These are phyloP conservation scores for Eucidaris tribuloides DNA, from an alignment of 35 echinoderm and acorn worm species.

Conservation along the genomic window DNA sequence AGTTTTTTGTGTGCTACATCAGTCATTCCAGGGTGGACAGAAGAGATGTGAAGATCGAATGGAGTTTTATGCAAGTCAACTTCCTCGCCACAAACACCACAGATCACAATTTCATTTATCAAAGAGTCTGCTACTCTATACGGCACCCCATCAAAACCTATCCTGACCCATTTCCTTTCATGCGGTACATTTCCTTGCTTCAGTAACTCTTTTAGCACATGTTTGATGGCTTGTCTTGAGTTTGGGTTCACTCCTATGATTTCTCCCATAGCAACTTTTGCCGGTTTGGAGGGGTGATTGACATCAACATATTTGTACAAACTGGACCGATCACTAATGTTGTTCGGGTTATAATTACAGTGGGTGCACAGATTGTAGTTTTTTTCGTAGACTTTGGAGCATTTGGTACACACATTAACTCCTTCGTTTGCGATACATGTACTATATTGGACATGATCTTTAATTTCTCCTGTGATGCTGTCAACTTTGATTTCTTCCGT, in stretches of 20 bases:
- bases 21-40: background rate
- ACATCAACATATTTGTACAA: background rate
- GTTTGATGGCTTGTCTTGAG: background rate
- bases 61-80: background rate
- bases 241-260: background rate
- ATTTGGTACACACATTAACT: background rate
- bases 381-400: background rate
- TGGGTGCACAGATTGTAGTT: background rate
- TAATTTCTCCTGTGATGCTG: constrained; percentile 14
- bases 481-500: background rate
- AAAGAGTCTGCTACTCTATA: background rate
- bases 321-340: background rate
- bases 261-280: background rate
- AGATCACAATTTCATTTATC: background rate
- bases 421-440: constrained; percentile 1
- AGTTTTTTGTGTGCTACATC: background rate
- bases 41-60: background rate
- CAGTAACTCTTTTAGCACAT: background rate
- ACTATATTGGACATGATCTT: constrained; percentile 21
- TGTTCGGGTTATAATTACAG: background rate
- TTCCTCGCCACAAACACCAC: background rate
- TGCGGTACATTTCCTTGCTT: background rate
- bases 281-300: background rate
- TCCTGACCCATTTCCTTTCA: constrained; percentile 8
- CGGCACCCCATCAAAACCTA: constrained; percentile 27